Evolutionary conservation across 2,797 vertebrate species (phyloP).

Genomic region (Oryzias dopingdopingensis): DNA sequence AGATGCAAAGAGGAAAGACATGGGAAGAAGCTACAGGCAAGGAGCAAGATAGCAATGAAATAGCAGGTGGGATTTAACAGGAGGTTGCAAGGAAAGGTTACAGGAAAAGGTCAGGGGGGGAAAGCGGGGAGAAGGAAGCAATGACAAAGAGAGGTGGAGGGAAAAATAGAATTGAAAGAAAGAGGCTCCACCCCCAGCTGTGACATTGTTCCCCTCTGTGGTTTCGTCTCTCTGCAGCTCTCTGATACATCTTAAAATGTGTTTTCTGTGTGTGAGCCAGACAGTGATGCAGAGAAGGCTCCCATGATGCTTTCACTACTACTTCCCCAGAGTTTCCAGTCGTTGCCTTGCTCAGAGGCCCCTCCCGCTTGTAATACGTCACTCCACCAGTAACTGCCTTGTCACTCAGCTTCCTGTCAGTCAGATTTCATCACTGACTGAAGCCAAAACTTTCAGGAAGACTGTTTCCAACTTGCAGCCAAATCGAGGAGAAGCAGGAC

Average conservation of each 20-base stretch:
- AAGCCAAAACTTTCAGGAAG: conserved; percentile 9
- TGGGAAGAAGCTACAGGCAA: conserved; percentile 8
- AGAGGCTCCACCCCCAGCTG: conserved; percentile 48
- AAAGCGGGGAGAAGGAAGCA: conserved; percentile 10
- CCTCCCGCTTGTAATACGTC: conserved; percentile 46
- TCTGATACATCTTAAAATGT: conserved; percentile 10
- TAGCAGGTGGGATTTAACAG: conserved; percentile 48
- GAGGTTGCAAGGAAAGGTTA: conserved; percentile 48
- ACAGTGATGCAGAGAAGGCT: conserved; percentile 23
- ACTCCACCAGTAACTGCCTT: conserved; percentile 38
- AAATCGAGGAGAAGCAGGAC: no score
- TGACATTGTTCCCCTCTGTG: conserved; percentile 40
- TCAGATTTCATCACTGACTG: conserved; percentile 38
- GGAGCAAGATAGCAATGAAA: conserved; percentile 8
- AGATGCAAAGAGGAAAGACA: conserved; percentile 9
- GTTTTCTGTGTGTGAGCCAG: neutral
- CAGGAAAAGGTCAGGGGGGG: conserved; percentile 27
- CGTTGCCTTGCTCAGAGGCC: conserved; percentile 37
- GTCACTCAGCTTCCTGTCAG: conserved; percentile 51
- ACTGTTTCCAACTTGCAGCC: neutral
- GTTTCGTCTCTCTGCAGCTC: conserved; percentile 37
- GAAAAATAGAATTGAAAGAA: conserved; percentile 10
- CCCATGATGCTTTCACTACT: conserved; percentile 45
- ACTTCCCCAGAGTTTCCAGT: conserved; percentile 27
- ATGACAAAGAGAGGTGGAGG: conserved; percentile 20